Evolutionary conservation across 2,797 vertebrate species (phyloP).

Genomic region (Dendrocincla fuliginosa): DNA sequence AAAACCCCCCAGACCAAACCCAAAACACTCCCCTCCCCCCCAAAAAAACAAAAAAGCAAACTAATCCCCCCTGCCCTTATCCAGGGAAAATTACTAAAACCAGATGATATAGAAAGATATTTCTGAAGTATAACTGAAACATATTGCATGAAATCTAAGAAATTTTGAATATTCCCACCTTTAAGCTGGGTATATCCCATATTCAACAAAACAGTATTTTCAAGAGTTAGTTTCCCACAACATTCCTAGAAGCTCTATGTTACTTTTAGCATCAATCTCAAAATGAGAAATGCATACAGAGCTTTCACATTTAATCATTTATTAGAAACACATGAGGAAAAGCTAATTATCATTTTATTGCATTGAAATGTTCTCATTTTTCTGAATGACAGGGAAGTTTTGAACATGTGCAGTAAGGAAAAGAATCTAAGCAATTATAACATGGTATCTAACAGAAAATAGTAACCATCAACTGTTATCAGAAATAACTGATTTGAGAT

Average conservation of each 20-base stretch:
- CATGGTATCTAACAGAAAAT: neutral
- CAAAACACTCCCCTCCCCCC: no score
- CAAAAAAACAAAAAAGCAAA: no score
- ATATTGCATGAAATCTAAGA: neutral
- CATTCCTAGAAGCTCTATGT: neutral
- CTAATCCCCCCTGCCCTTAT: neutral
- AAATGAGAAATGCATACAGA: neutral
- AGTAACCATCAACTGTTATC: neutral
- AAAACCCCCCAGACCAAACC: no score
- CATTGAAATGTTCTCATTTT: neutral
- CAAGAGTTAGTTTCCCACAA: neutral
- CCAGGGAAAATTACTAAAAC: neutral
- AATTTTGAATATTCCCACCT: neutral
- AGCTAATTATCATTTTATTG: neutral
- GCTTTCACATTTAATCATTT: neutral
- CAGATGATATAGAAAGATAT: neutral
- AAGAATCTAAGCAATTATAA: neutral
- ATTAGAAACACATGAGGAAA: neutral
- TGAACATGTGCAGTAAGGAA: neutral
- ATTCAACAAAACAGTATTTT: neutral
- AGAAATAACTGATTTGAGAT: neutral
- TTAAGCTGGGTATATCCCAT: neutral
- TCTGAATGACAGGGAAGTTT: neutral
- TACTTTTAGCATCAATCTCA: neutral
- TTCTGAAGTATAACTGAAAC: neutral